Base-by-base conservation (phyloP, 2,888 invertebrate species). In the Polyommatus icarus region DNA sequence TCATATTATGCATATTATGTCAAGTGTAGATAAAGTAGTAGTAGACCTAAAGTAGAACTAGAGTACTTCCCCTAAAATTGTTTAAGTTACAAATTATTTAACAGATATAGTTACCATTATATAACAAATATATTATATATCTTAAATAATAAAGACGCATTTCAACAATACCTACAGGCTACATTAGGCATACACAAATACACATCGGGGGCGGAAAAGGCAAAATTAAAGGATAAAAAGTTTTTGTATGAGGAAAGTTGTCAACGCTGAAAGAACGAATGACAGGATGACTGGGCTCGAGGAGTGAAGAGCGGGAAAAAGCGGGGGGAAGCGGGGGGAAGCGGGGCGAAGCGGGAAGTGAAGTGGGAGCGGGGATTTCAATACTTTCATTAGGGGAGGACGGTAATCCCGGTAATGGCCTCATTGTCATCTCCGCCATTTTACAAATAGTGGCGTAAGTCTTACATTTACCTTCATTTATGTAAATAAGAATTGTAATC, bases 371-470 rank as follows among this genome's bases (percentile, higher is more conserved):
- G 29, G 67, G 67, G 67, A 67, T 82, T 82, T 83, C 84, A 81
- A 83, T 85, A 83, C 83, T 83, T 83, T 83, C 82, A 83, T 84
- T 82, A 83, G 84, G 82, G 83, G 82, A 83, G 83, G 82, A 76
- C 76, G 81, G 82, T 82, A 84, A 84, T 85, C 82, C 81, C 82
- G 76, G 83, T 85, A 84, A 85, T 85, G 84, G 84, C 83, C 82
- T 81, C 83, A 85, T 85, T 85, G 85, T 85, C 82, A 82, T 80
- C 76, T 78, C 78, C 83, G 83, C 84, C 83, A 83, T 84, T 83
- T 83, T 83, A 46, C 83, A 81, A 83, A 82, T 81, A 81, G 79
- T 78, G 80, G 78, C 79, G 78, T 80, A 75, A 76, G 32, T 29
- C 40, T 71, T 29, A 76, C 75, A 76, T 15, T 40, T 83, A 82